A percentile compares a stretch with the other conserved stretches of the same genome.
Evolutionary conservation across 2,797 vertebrate genomes (phyloP).

Genomic region (Thamnophis elegans): DNA sequence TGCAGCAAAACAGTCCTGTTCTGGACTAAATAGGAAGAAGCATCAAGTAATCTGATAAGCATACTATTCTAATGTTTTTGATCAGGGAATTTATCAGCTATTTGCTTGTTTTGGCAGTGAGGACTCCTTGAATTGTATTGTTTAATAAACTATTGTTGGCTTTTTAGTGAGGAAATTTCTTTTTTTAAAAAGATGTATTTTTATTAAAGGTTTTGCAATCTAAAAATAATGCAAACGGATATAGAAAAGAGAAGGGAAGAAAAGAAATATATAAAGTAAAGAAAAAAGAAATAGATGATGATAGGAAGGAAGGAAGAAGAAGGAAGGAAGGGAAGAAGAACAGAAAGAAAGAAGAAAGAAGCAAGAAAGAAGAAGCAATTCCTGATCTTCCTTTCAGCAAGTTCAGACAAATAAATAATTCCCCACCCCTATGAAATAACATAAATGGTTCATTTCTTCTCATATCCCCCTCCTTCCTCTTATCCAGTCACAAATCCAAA

Average conservation of each 20-base stretch:
- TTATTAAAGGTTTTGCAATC: background rate
- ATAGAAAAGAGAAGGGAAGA: background rate
- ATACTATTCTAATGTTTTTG: background rate
- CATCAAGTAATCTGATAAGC: background rate
- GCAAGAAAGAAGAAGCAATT: background rate
- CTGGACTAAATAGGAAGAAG: background rate
- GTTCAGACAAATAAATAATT: background rate
- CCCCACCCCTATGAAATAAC: background rate
- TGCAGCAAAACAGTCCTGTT: background rate
- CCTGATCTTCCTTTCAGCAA: background rate
- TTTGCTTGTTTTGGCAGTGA: background rate
- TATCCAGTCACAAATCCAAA: background rate
- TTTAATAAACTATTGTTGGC: background rate
- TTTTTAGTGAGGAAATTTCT: background rate
- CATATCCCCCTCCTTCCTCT: background rate
- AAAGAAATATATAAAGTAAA: background rate
- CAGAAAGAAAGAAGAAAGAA: too few relatives aligned
- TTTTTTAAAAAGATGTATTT: background rate
- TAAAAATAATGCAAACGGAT: background rate
- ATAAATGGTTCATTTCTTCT: background rate
- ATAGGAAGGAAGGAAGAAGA: background rate
- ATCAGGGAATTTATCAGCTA: background rate
- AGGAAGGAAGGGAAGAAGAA: too few relatives aligned
- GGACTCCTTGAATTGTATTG: background rate
- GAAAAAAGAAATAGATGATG: background rate